Base-by-base conservation (phyloP, 2,797 vertebrate species). In the Miichthys miiuy region DNA sequence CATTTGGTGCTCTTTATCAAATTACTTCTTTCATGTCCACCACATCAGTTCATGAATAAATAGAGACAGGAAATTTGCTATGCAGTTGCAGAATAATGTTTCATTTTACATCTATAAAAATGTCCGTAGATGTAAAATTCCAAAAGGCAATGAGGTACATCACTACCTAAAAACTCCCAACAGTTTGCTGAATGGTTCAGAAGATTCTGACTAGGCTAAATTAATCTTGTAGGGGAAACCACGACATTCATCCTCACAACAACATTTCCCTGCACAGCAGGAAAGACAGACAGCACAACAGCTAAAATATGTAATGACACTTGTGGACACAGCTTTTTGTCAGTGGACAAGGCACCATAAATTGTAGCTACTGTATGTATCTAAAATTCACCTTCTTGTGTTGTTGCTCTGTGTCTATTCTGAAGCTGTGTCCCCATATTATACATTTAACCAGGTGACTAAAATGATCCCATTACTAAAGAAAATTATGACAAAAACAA, bases 31-130 rank as follows among this genome's bases (percentile, higher is more conserved):
- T 51, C 17, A 4, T 48, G 47, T 70, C 52, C 50, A 52, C n/a
- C 56, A 72, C 65, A 68, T 16, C 14, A 55, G 25, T 55, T 78
- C 46, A 21, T 57, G 52, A 66, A 58, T 68, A 67, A 27, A 16
- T 9, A 6, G 0, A 20, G 17, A 21, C 38, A 25, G 27, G 18
- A 16, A 21, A 69, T 13, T 3, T 7, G 20, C n/a, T 54, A 2
- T 51, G 6, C 12, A 34, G 7, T 8, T 55, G 38, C 21, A 34
- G 10, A 76, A 23, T 61, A 20, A 46, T 18, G 46, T 56, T 50
- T 21, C 2, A 52, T 25, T 52, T 51, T 13, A 18, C 13, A 48
- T 21, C 17, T 67, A 41, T 4, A 5, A 44, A 41, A 38, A 3
- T 18, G 58, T 80, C 18, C 27, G 6, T 25, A 17, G 7, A 27